A percentile compares a stretch with the other conserved stretches of the same genome.
phyloP scores from a whole-genome alignment of 2,113 vertebrate genomes.

The Pogona vitticeps region DNA sequence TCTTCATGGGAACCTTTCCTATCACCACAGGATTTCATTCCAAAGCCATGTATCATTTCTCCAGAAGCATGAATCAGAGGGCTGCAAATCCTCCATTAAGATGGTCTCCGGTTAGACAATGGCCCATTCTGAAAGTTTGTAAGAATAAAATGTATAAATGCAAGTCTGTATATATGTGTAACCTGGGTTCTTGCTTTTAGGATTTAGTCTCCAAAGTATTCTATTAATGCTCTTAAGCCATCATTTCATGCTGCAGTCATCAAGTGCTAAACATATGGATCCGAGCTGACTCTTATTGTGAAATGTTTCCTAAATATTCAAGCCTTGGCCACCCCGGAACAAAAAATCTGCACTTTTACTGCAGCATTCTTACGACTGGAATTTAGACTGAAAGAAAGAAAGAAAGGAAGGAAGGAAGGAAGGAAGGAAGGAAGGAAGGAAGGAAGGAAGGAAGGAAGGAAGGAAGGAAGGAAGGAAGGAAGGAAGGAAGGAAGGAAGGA shows the following conservation, averaged over 20 bases:
- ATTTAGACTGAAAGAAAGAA: not conserved
- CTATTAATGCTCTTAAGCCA: not conserved
- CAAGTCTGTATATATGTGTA: too few species aligned
- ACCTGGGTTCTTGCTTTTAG: not conserved
- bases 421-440: too few species aligned
- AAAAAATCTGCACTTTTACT: not conserved
- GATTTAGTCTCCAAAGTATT: not conserved
- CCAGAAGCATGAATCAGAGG: not conserved
- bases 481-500: too few species aligned
- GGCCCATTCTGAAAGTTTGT: too few species aligned
- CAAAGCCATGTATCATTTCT: not conserved
- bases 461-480: too few species aligned
- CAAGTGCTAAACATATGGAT: not conserved
- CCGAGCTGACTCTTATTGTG: not conserved
- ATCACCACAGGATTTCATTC: not conserved
- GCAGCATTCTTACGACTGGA: not conserved
- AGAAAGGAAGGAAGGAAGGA: not conserved
- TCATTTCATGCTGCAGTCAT: too few species aligned
- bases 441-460: too few species aligned
- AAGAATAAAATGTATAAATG: too few species aligned
- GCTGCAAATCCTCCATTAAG: not conserved
- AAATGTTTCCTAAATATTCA: not conserved
- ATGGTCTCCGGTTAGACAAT: not conserved
- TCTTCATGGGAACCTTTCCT: not conserved
- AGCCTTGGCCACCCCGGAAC: not conserved